A percentile compares a stretch with the other conserved stretches of the same genome.
These are phyloP conservation scores for Argya squamiceps DNA, from an alignment of 2,797 vertebrate species.

Conservation along the genomic window DNA sequence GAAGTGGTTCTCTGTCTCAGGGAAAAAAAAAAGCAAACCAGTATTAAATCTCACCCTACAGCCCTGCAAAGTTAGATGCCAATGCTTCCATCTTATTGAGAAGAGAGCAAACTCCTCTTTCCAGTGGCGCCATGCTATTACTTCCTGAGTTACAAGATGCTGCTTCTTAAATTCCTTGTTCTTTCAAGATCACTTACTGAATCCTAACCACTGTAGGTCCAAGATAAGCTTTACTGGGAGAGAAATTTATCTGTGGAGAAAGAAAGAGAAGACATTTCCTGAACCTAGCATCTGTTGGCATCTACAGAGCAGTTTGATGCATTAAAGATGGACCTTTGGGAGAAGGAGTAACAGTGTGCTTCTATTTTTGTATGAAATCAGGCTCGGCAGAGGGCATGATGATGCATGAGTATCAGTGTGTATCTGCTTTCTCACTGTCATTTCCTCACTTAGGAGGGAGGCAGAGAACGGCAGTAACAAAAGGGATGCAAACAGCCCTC, in stretches of 20 bases:
- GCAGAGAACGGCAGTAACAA: neutral
- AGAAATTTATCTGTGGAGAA: neutral
- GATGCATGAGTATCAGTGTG: neutral
- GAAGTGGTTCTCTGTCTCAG: neutral
- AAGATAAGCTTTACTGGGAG: neutral
- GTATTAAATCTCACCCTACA: neutral
- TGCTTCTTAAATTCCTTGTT: conserved; percentile 1
- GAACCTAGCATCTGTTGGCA: conserved; percentile 3
- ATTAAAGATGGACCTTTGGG: neutral
- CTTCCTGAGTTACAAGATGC: neutral
- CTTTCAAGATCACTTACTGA: neutral
- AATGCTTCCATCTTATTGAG: neutral
- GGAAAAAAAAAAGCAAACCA: neutral
- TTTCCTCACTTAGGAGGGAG: neutral
- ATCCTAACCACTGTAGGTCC: neutral
- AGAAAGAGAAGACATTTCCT: neutral
- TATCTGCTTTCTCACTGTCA: neutral
- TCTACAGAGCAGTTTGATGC: neutral
- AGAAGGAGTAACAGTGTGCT: conserved; percentile 2
- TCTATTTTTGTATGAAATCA: conserved; percentile 56
- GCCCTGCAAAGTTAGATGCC: neutral
- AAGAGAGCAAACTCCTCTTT: neutral
- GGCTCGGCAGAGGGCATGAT: neutral
- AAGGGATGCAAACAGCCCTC: neutral
- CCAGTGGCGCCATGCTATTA: neutral